Base-by-base conservation (phyloP, 2,113 vertebrate genomes). In the Eulacestoma nigropectus region DNA sequence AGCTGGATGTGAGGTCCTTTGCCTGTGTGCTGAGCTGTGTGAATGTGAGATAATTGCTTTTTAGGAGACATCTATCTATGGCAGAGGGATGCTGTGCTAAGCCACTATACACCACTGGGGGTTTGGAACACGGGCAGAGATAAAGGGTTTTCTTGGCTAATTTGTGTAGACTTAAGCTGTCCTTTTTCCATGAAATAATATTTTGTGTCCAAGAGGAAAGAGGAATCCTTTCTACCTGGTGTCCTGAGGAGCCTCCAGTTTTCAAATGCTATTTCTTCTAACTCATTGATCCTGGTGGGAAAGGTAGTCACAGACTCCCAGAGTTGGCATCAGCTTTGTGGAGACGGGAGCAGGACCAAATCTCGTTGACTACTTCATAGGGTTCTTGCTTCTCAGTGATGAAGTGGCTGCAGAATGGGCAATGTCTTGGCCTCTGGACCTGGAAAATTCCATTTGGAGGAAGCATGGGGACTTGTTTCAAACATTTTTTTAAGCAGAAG, bases 41-140 rank as follows among this genome's bases (percentile, higher is more conserved):
- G 55, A 47, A 42, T 52, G 32, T 1, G 13, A 81, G 59, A 29
- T 37, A 44, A 37, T 63, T 77, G 69, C 32, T 32, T 77, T 68
- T 42, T 39, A 37, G 73, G 33, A 65, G 23, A 23, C 0, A 0
- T 41, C 0, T 42, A 11, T 30, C 41, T 50, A 3, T 78, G 60
- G 50, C 44, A 65, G 72, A 65, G 20, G 42, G 46, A 15, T 2
- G 2, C 39, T n/a, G 1, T 65, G 59, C 39, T 42, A 35, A 83
- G 23, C 20, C 33, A 11, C 21, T 56, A 0, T 19, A 29, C 4
- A 7, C 30, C 6, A 6, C 29, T 30, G 33, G 68, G 56, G 10
- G 33, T 47, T 59, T 75, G 72, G 35, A 63, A 50, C 21, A 47
- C 39, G 49, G 74, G 35, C 47, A 63, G 70, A 85, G 70, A 16